Evolutionary conservation across 1,140 invertebrate species (phyloP), one percentile per base, ranked within the genome.

Genomic region (Temnothorax longispinosus): DNA sequence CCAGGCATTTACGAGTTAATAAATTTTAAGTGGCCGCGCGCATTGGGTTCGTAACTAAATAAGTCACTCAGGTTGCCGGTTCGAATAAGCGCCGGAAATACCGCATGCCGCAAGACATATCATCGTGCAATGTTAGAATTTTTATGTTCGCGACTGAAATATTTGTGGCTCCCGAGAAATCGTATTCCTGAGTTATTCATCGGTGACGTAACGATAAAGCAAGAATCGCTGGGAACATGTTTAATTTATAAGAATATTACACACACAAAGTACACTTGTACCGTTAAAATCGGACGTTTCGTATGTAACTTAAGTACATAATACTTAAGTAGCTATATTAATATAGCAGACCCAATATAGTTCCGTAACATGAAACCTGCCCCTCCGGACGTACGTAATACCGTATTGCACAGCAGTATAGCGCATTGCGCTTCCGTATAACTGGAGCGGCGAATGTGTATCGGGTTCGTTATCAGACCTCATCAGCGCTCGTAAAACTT

Each of bases 1-100:
- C 54, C 69, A 21, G 21, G 41, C 54, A 65, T 78, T 85, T 85
- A 67, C 50, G 82, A 78, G 72, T 78, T 85, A 85, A 85, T 85
- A 85, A 85, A 78, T 85, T 85, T 85, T 85, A 85, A 85, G 38
- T 67, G 38, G 38, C 38, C 60, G 35, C 58, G 35, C 58, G n/a
- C 13, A 15, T 3, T 27, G n/a, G 38, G 21, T 81, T 81, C 27
- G 69, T 47, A 84, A 74, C 69, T 75, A 84, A 74, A 84, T 75
- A 74, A 81, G 38, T 71, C 38, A 71, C 77, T 65, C 7, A 27
- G 13, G 13, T 38, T 58, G 41, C 41, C 44, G 3, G n/a, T 38
- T 74, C 15, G 44, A 62, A 27, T 27, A 27, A 71, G 21, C 75
- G 8, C 13, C 27, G 15, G 41, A 69, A 69, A 50, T 69, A 69